Conservation (phyloP, 2,888 invertebrate species). For the Tiliacea aurago region DNA sequence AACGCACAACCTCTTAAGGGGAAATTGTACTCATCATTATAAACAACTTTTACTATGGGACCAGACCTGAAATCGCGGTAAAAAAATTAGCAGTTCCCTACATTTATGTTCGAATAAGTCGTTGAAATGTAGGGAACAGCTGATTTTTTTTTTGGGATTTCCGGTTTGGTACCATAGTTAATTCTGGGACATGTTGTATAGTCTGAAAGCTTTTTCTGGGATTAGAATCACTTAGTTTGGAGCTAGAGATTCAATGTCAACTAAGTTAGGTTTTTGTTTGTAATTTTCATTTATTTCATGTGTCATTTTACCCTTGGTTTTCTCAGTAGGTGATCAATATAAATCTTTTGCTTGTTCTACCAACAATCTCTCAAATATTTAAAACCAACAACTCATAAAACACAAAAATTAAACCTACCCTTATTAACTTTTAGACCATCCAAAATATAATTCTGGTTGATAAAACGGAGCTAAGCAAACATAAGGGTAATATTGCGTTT, state of each 20-base stretch:
- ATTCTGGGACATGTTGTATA: too few species aligned
- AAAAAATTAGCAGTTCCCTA: too few species aligned
- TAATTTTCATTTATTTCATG: background rate
- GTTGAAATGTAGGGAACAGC: too few species aligned
- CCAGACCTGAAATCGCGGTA: too few species aligned
- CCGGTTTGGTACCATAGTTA: too few species aligned
- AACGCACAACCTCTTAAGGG: too few species aligned
- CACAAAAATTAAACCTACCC: background rate
- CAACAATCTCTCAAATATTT: background rate
- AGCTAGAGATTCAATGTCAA: background rate
- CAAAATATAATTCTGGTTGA: conserved; percentile 34
- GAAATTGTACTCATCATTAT: too few species aligned
- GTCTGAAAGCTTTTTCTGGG: background rate
- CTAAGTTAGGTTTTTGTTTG: background rate
- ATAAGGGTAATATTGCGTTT: conserved; percentile 63
- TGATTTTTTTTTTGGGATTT: too few species aligned
- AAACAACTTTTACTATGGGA: too few species aligned
- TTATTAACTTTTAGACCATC: conserved; percentile 17
- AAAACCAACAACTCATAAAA: background rate
- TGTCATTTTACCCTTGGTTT: background rate
- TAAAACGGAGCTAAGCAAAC: conserved; percentile 49
- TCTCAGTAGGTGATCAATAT: background rate
- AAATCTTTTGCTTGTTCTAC: background rate
- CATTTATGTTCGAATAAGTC: too few species aligned
- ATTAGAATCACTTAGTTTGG: background rate